These are phyloP conservation scores for Tetrao urogallus DNA, from an alignment of 2,113 vertebrate species.

Conservation along the genomic window DNA sequence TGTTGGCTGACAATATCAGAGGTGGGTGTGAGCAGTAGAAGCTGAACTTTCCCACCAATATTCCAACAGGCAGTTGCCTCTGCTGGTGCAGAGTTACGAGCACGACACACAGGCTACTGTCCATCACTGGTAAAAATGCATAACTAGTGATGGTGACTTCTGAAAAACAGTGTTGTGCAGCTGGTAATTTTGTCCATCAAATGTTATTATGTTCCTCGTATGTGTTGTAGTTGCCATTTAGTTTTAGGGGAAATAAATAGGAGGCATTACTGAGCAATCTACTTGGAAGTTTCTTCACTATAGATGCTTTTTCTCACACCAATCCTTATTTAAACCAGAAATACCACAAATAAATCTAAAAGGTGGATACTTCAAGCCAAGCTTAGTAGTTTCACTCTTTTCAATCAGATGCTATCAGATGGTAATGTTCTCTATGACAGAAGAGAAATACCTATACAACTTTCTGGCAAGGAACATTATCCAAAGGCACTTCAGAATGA, in stretches of 20 bases:
- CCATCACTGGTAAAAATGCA: neutral
- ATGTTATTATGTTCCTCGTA: no score
- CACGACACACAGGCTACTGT: neutral
- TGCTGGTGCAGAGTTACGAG: neutral
- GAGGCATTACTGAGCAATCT: no score
- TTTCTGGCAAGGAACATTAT: neutral
- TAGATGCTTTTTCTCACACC: constrained; percentile 9
- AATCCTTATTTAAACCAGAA: constrained; percentile 26
- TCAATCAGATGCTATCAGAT: neutral
- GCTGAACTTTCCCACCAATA: neutral
- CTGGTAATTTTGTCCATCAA: no score
- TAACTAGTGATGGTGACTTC: neutral
- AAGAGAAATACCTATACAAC: neutral
- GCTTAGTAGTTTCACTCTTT: neutral
- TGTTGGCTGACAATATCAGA: neutral
- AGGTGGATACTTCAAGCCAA: neutral
- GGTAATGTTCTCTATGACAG: neutral
- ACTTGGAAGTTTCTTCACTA: neutral
- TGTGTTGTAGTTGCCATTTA: no score
- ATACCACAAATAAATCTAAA: constrained; percentile 13
- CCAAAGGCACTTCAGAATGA: neutral
- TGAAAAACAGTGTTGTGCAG: no score
- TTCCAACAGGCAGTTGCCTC: no score
- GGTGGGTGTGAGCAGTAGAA: neutral
- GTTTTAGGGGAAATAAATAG: no score